Conservation (phyloP, 2,888 invertebrate species). For the Cabera pusaria region DNA sequence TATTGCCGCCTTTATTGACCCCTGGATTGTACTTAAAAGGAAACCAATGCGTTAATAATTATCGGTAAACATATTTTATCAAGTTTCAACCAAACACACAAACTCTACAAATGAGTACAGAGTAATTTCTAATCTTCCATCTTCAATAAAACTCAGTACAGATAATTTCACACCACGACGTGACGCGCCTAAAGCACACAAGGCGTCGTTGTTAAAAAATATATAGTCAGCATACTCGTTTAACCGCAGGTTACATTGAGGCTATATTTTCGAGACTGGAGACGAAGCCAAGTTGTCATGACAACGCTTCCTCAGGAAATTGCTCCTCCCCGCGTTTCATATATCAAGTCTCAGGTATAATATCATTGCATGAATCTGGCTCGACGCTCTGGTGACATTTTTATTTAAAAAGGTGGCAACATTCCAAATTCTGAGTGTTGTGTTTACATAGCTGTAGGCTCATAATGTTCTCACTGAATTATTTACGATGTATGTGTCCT, state of each 20-base stretch:
- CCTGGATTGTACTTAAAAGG: too few relatives aligned
- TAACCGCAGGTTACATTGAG: conserved; percentile 42
- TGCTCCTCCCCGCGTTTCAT: conserved; percentile 63
- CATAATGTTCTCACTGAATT: too few relatives aligned
- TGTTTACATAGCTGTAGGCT: conserved; percentile 1
- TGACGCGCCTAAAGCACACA: conserved; percentile 5
- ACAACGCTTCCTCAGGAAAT: conserved; percentile 71
- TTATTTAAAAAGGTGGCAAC: conserved; percentile 40
- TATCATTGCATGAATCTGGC: conserved; percentile 55
- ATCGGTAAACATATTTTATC: too few relatives aligned
- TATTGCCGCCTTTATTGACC: too few relatives aligned
- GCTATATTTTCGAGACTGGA: conserved; percentile 38
- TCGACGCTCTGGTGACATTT: conserved; percentile 35
- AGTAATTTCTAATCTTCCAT: background rate
- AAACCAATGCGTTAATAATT: too few relatives aligned
- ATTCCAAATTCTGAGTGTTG: conserved; percentile 33
- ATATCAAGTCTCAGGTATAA: conserved; percentile 71
- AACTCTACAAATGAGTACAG: conserved; percentile 2
- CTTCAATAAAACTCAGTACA: conserved; percentile 4
- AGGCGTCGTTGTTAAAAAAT: conserved; percentile 19
- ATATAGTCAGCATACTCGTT: conserved; percentile 28
- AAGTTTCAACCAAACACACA: too few relatives aligned
- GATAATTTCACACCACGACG: conserved; percentile 14
- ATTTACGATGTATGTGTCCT: too few relatives aligned
- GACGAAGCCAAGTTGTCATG: conserved; percentile 46